Evolutionary conservation across 2,113 vertebrate species (phyloP), one percentile per base, ranked within the genome.

Genomic region (Zosterops lateralis): DNA sequence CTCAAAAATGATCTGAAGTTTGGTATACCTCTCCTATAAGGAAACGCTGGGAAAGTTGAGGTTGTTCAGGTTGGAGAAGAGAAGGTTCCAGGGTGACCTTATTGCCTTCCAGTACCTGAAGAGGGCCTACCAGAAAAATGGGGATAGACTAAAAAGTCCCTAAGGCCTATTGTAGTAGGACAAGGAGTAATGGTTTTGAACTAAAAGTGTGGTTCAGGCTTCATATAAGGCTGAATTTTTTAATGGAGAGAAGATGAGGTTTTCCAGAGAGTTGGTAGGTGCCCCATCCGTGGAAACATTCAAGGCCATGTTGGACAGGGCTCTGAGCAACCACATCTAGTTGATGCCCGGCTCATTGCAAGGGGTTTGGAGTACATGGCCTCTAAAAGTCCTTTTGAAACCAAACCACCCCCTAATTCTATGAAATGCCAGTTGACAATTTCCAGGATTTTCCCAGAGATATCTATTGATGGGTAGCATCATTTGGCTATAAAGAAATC

Each of bases 241-340:
- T 54, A 8, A 32, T 10, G 6, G 31, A 66, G 28, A 24, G 8
- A 8, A 15, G 7, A 3, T 79, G 50, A 38, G 5, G 12, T 66
- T 85, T 66, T 42, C 36, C 19, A 47, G 32, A 40, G 25, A 56
- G 14, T 3, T 68, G 12, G 6, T 15, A 50, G 14, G 9, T 53
- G 7, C 2, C 26, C 5, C 13, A 22, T 51, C 9, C 21, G n/a
- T 21, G 9, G 62, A 51, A 60, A n/a, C 14, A 31, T 29, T 76
- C 22, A 62, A 25, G 19, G 10, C 29, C 16, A 42, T 18, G 22
- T 31, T 61, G 18, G 24, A 62, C 0, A 0, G 13, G 17, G 1
- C 11, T 66, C 67, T 84, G 31, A 34, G 24, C 1, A 67, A n/a
- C 22, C 13, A 48, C 3, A 8, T 34, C 2, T 21, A 25, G 29